These are phyloP conservation scores for Hystrix cristata DNA, from an alignment of 2,113 vertebrate species.

Conservation along the genomic window DNA sequence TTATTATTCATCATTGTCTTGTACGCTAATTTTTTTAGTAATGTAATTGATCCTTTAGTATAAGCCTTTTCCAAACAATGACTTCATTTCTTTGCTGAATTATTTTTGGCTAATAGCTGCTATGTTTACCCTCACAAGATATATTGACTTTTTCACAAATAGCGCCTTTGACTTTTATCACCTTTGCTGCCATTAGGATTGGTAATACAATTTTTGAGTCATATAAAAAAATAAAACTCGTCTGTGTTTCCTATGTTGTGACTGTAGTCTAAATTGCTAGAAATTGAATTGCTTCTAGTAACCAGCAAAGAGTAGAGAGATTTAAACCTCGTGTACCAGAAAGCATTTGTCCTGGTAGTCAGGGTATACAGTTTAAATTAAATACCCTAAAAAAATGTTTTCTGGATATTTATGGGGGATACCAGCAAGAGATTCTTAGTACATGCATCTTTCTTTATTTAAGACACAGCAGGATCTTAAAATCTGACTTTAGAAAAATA, in stretches of 20 bases:
- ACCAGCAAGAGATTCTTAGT: not conserved
- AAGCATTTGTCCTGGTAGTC: not conserved
- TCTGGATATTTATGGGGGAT: not conserved
- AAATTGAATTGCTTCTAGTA: conserved; percentile 38
- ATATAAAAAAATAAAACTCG: not conserved
- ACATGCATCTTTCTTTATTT: conserved; percentile 21
- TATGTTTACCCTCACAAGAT: not conserved
- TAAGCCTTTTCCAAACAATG: conserved; percentile 17
- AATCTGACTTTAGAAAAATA: conserved; percentile 18
- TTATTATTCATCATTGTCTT: not conserved
- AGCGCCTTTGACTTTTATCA: not conserved
- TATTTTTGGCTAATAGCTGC: not conserved
- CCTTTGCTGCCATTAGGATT: not conserved
- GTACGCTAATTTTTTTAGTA: not conserved
- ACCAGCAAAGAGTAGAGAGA: not conserved
- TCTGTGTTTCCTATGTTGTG: not conserved
- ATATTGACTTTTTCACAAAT: not conserved
- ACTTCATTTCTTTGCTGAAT: not conserved
- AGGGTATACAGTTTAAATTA: not conserved
- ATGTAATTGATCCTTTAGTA: not conserved
- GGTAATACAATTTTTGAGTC: conserved; percentile 21
- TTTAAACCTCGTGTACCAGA: not conserved
- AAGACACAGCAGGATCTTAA: conserved; percentile 36
- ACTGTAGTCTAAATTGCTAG: not conserved
- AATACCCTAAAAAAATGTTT: not conserved